phyloP scores from a whole-genome alignment of 2,888 invertebrate genomes.

The Leptinotarsa tumamoca region DNA sequence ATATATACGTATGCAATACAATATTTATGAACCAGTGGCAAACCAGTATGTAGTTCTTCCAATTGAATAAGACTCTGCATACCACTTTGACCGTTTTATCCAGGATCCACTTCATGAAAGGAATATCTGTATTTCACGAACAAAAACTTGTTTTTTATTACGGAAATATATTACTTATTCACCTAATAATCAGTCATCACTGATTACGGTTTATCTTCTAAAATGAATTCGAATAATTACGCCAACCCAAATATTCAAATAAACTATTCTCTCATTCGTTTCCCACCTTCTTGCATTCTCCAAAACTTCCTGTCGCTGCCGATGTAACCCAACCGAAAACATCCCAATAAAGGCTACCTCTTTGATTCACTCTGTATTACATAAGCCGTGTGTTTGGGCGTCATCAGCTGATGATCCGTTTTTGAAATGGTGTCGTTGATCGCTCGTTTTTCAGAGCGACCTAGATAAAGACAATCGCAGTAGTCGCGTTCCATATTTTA shows the following conservation, averaged over 20 bases:
- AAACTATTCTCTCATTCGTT: neutral
- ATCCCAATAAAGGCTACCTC: neutral
- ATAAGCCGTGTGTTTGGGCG: conserved; percentile 2
- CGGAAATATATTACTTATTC: no score
- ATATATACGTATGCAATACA: no score
- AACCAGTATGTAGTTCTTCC: no score
- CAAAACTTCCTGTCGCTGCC: no score
- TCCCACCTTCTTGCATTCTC: no score
- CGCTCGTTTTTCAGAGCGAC: conserved; percentile 1
- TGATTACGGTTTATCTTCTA: neutral
- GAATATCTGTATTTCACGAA: no score
- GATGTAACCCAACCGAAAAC: neutral
- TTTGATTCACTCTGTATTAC: conserved; percentile 8
- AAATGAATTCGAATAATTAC: conserved; percentile 5
- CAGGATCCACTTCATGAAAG: no score
- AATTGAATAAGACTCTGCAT: no score
- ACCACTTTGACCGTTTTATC: no score
- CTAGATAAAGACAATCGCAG: conserved; percentile 14
- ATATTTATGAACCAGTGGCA: no score
- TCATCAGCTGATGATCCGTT: conserved; percentile 1
- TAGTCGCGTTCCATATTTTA: conserved; percentile 6
- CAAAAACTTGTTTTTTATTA: no score
- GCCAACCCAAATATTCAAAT: neutral
- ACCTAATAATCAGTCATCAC: neutral
- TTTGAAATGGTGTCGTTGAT: conserved; percentile 2